These are phyloP conservation scores for Neolamprologus falcicula DNA, from an alignment of 2,113 vertebrate genomes.

Conservation along the genomic window DNA sequence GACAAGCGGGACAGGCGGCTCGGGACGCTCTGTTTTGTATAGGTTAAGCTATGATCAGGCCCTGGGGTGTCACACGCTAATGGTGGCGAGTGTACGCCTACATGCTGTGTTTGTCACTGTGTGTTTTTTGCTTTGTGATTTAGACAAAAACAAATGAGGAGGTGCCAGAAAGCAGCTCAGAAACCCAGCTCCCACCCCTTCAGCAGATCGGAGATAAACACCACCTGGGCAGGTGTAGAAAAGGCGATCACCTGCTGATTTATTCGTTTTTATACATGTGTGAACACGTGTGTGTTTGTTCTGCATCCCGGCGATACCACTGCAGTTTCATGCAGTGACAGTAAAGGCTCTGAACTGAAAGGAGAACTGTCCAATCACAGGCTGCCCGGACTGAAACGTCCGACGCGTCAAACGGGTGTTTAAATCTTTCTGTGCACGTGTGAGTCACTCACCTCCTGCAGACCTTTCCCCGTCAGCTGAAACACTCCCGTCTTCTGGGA, in stretches of 20 bases:
- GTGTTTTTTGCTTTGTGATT: background rate
- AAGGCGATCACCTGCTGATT: background rate
- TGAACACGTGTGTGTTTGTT: background rate
- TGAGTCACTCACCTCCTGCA: slow-evolving; percentile 79
- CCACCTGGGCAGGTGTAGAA: background rate
- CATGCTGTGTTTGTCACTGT: background rate
- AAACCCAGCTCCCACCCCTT: background rate
- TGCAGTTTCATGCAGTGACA: background rate
- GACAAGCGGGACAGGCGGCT: background rate
- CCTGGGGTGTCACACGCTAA: background rate
- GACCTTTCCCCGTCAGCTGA: slow-evolving; percentile 87
- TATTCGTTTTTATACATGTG: background rate
- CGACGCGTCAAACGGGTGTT: background rate
- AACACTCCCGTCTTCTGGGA: slow-evolving; percentile 98
- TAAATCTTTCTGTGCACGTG: background rate
- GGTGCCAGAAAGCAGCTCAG: background rate
- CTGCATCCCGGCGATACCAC: background rate
- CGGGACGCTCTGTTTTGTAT: background rate
- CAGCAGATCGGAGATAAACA: background rate
- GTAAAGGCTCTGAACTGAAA: background rate
- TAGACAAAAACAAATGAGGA: background rate
- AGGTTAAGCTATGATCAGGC: background rate
- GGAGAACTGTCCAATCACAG: background rate
- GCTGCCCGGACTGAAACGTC: background rate
- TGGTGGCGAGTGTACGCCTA: background rate